These are phyloP conservation scores for Zaprionus gabonicus DNA, from an alignment of 1,140 invertebrate species.

Conservation along the genomic window DNA sequence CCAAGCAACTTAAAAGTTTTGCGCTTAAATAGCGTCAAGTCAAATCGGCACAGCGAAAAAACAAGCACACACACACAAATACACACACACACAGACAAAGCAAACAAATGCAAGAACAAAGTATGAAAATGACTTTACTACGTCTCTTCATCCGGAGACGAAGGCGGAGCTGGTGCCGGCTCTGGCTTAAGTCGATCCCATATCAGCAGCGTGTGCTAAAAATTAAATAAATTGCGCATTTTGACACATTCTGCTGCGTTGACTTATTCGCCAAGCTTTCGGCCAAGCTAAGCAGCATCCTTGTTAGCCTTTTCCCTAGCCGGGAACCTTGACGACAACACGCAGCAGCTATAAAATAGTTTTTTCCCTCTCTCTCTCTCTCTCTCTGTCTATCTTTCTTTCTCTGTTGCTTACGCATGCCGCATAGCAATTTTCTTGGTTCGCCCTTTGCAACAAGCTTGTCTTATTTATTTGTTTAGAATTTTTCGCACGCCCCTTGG, in stretches of 20 bases:
- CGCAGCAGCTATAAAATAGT: constrained; percentile 81
- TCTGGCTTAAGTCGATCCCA: constrained; percentile 48
- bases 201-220: constrained; percentile 59
- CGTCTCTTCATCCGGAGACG: neutral
- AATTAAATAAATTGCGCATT: constrained; percentile 83
- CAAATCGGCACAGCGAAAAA: constrained; percentile 56
- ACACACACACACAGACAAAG: neutral
- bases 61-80: constrained; percentile 20
- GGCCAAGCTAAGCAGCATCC: constrained; percentile 42
- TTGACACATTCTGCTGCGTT: constrained; percentile 82
- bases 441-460: constrained; percentile 58
- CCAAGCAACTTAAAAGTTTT: constrained; percentile 79
- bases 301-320: constrained; percentile 55
- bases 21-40: constrained; percentile 78
- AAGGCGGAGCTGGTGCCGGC: constrained; percentile 6
- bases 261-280: constrained; percentile 64
- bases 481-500: constrained; percentile 71
- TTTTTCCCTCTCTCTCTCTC: constrained; percentile 34
- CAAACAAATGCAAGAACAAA: constrained; percentile 45
- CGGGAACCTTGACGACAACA: constrained; percentile 71
- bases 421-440: constrained; percentile 75
- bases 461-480: constrained; percentile 79
- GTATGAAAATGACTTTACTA: constrained; percentile 78
- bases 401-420: constrained; percentile 68
- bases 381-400: neutral